A percentile compares a stretch with the other conserved stretches of the same genome.
phyloP scores from a whole-genome alignment of 2,113 vertebrate species.

The Tupaia chinensis region DNA sequence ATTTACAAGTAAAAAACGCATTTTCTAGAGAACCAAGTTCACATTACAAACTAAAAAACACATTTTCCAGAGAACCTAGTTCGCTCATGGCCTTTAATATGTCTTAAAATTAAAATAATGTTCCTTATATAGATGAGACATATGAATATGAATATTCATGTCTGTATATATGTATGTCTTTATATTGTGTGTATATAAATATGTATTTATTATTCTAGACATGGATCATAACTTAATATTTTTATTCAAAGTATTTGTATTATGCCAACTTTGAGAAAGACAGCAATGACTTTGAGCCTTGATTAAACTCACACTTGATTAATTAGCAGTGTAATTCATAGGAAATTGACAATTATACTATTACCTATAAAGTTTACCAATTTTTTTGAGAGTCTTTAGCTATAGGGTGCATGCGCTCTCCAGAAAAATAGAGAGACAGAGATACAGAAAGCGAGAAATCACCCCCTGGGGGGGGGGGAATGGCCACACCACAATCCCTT shows the following conservation, averaged over 20 bases:
- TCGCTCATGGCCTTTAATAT: background rate
- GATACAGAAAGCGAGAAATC: too few species aligned
- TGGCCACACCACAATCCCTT: too few species aligned
- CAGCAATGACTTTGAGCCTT: background rate
- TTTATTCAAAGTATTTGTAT: background rate
- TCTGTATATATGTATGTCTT: background rate
- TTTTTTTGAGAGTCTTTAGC: too few species aligned
- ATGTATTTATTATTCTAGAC: background rate
- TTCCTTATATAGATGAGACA: background rate
- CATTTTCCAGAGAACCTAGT: background rate
- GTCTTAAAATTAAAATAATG: background rate
- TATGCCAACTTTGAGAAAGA: background rate
- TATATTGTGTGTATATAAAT: background rate
- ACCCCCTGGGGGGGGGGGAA: too few species aligned
- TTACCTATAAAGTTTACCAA: background rate
- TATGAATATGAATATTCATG: background rate
- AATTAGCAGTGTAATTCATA: background rate
- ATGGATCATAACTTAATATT: background rate
- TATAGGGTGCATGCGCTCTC: too few species aligned
- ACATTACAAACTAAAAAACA: background rate
- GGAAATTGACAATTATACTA: background rate
- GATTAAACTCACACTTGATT: background rate
- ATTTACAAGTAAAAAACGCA: background rate
- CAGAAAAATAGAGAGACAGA: too few species aligned
- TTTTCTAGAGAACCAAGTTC: background rate